Evolutionary conservation across 2,113 vertebrate species (phyloP), one percentile per base, ranked within the genome.

Genomic region (Paramormyrops kingsleyae): DNA sequence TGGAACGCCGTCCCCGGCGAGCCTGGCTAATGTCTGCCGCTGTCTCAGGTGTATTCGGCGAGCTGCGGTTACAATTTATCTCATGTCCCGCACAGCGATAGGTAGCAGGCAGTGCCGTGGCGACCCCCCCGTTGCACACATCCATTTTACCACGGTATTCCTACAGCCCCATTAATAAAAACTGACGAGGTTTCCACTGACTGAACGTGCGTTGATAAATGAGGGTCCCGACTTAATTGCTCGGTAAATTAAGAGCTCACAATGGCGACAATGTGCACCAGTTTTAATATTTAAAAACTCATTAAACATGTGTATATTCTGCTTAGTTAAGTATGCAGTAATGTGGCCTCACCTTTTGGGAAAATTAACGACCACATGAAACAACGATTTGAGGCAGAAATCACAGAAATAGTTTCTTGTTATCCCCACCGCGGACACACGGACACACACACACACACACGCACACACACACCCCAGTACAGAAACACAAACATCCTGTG

Each of bases 201-300:
- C 97, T 86, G 96, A 95, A 95, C 96, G 96, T 95, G 96, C 95
- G 95, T 95, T 97, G 97, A 98, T 98, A 96, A 97, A 98, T 97
- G 96, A 97, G 96, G 95, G 96, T 94, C 95, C 94, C 95, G 95
- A 97, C 96, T 97, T 97, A 97, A 97, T 97, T 97, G 97, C 97
- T 97, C 95, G 94, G 97, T 97, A 97, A 97, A 97, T 97, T 97
- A 97, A 97, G 96, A 97, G 95, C 97, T 98, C 96, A 97, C 94
- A 92, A 94, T 95, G 93, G 93, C 96, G 96, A 97, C 97, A 97
- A 96, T 95, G 94, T 93, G 96, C 94, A 95, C 95, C 95, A 96
- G 96, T 95, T 96, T 96, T 96, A 96, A 97, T 97, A 97, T 97
- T 97, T 97, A 97, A 97, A 97, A 97, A 97, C 96, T 97, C 97